These are phyloP conservation scores for Synanthedon myopaeformis DNA, from an alignment of 2,888 invertebrate genomes.

Conservation along the genomic window DNA sequence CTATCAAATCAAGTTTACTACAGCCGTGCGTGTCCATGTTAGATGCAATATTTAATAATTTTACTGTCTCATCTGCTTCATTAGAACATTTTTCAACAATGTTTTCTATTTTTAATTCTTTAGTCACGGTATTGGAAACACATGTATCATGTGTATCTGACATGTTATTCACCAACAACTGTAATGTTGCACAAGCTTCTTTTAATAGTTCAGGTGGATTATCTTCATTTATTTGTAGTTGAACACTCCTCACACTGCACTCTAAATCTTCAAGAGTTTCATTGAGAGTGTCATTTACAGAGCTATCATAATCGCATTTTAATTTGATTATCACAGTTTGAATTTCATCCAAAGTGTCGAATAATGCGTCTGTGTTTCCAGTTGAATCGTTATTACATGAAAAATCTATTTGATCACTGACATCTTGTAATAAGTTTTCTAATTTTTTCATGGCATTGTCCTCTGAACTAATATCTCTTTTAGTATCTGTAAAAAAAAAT, in stretches of 20 bases:
- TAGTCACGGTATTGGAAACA: slow-evolving; percentile 11
- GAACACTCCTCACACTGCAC: slow-evolving; percentile 63
- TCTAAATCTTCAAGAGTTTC: slow-evolving; percentile 65
- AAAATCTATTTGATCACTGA: slow-evolving; percentile 32
- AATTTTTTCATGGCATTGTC: slow-evolving; percentile 33
- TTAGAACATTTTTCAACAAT: slow-evolving; percentile 31
- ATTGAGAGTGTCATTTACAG: slow-evolving; percentile 45
- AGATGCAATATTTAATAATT: slow-evolving; percentile 52
- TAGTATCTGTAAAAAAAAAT: neutral
- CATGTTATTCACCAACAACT: slow-evolving; percentile 42
- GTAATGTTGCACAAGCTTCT: slow-evolving; percentile 54
- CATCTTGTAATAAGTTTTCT: slow-evolving; percentile 35
- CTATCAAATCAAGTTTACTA: slow-evolving; percentile 20
- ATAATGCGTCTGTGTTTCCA: slow-evolving; percentile 34
- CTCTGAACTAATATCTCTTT: slow-evolving; percentile 5
- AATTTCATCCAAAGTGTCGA: slow-evolving; percentile 53
- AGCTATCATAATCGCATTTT: slow-evolving; percentile 46
- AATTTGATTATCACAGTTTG: slow-evolving; percentile 59
- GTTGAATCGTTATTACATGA: slow-evolving; percentile 15
- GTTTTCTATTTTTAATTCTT: slow-evolving; percentile 15
- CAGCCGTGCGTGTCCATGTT: slow-evolving; percentile 29
- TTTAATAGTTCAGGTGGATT: slow-evolving; percentile 45
- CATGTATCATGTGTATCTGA: slow-evolving; percentile 27
- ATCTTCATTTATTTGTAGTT: slow-evolving; percentile 54
- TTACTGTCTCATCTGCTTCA: slow-evolving; percentile 36